Evolutionary conservation across 2,888 invertebrate genomes (phyloP), one percentile per base, ranked within the genome.

Genomic region (Malacosoma neustria): DNA sequence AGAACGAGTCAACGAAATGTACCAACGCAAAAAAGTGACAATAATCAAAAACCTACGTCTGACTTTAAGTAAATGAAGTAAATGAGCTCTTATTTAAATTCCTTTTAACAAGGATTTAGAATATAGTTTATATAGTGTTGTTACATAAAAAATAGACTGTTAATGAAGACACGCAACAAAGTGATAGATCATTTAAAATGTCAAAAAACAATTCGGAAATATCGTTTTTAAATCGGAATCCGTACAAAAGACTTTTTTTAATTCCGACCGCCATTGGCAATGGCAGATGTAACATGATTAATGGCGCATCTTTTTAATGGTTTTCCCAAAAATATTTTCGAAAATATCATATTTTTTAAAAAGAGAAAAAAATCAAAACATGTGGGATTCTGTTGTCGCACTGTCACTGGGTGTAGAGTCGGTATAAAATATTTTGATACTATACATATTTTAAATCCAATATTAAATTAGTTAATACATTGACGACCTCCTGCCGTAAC

Each of bases 221-320:
- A 4, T 2, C 9, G 12, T 2, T 13, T 4, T 13, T 7, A 5
- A n/a, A 29, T 14, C 30, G 11, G 36, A 55, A 54, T 54, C 55
- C 54, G 43, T 49, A 57, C 53, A 50, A 50, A 58, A 65, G 51
- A 45, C 57, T 51, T 58, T 60, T 68, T 58, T 45, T 35, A 31
- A 49, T 54, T 64, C 63, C 55, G 57, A 57, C 49, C 53, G 59
- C 60, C 55, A 51, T 63, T 57, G 53, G 60, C 61, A 45, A 57
- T 44, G 59, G 69, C 82, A 82, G 79, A 79, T 84, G 82, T 56
- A 53, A 51, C 51, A 72, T 82, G 82, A 85, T 82, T 81, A 76
- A 85, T 79, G 62, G 61, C 57, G 48, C 51, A 40, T 51, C 61
- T 71, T 75, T 51, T 74, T 77, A 80, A 84, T 81, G 80, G 79